Base-by-base conservation (phyloP, 2,888 invertebrate genomes). In the Tuberolachnus salignus region DNA sequence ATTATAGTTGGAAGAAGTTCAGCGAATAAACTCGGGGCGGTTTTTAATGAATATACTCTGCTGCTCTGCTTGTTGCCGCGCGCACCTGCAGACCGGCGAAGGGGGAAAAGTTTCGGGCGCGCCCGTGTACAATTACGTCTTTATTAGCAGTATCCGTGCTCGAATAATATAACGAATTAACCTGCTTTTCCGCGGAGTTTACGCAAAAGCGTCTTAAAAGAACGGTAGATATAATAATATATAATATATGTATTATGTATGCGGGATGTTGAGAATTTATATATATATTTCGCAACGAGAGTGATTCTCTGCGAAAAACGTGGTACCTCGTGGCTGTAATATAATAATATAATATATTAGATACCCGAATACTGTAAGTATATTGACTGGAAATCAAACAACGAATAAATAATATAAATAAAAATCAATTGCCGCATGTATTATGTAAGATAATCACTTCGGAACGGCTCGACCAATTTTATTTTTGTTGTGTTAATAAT, bases 141-240 rank as follows among this genome's bases (percentile, higher is more conserved):
- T 78, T 78, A 78, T 78, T 78, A 78, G 67, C 67, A 67, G 59
- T 67, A 67, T 66, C 59, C 57, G 55, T 57, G 67, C 75, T 69
- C 75, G 67, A 78, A 78, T 67, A 67, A 67, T 67, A 59, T 67
- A 78, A 78, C 75, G 57, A 78, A 78, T 78, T 78, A 78, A 78
- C 75, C 67, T 46, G 42, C 44, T 26, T 16, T 9, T 44, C 46
- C n/a, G 55, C 13, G 55, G 67, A 75, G 64, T 66, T 67, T 49
- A 46, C 21, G 26, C 64, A 66, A 34, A 74, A 75, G 66, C 55
- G 21, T 66, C 55, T 75, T 57, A 66, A 66, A 75, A 75, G 66
- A 66, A n/a, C 26, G 14, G 21, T 11, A 53, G 8, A 51, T 63
- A 61, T 26, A 49, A 55, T 21, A 49, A 16, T 26, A 26, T 11